Percentiles rank a stretch among this genome's conserved stretches.
phyloP scores from a whole-genome alignment of 2,888 invertebrate species.

The Furcula furcula region DNA sequence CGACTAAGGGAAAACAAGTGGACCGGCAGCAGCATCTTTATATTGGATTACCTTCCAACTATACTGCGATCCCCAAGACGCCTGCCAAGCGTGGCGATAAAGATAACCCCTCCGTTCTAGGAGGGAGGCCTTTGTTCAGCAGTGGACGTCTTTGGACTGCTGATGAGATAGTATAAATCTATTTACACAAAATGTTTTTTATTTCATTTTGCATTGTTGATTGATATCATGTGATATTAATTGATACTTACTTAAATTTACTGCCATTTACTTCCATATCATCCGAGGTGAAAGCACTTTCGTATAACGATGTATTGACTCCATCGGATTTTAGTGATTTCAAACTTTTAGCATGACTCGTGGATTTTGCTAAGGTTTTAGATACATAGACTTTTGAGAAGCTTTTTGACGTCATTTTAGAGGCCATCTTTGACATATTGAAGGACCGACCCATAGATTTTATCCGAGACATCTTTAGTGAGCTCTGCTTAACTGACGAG shows the following conservation, averaged over 20 bases:
- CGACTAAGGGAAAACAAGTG: too few relatives aligned
- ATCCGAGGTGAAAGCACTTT: slow-evolving; percentile 35
- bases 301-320: slow-evolving; percentile 5
- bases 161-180: too few relatives aligned
- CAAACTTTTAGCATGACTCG: slow-evolving; percentile 23
- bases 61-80: too few relatives aligned
- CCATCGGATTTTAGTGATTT: slow-evolving; percentile 14
- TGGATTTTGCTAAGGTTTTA: slow-evolving; percentile 34
- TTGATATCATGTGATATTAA: too few relatives aligned
- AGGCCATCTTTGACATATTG: slow-evolving; percentile 30
- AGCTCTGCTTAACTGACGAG: slow-evolving; percentile 27
- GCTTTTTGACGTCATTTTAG: slow-evolving; percentile 37
- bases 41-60: too few relatives aligned
- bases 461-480: slow-evolving; percentile 29
- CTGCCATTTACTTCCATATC: slow-evolving; percentile 50
- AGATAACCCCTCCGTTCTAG: too few relatives aligned
- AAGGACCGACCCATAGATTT: slow-evolving; percentile 27
- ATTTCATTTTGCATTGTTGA: too few relatives aligned
- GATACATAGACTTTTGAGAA: slow-evolving; percentile 41
- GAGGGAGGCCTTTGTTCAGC: too few relatives aligned
- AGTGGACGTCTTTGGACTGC: too few relatives aligned
- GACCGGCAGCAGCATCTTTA: too few relatives aligned
- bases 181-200: too few relatives aligned
- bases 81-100: too few relatives aligned
- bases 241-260: slow-evolving; percentile 15